These are phyloP conservation scores for Danio aesculapii DNA, from an alignment of 2,797 vertebrate genomes.

Conservation along the genomic window DNA sequence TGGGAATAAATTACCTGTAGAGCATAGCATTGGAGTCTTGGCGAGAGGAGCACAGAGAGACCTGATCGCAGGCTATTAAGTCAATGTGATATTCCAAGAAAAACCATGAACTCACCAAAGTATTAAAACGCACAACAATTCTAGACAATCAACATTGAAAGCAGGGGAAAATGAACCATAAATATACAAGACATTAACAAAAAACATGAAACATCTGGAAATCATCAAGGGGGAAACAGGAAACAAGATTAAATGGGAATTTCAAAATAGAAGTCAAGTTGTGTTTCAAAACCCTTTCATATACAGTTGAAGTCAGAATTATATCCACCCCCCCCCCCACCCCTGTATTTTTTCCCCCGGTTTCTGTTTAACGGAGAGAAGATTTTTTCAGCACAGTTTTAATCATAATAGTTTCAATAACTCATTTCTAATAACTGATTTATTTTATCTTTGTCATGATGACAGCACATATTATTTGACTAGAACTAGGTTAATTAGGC, in stretches of 20 bases:
- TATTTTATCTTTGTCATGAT: too few species aligned
- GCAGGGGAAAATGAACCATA: not conserved
- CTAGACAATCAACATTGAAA: not conserved
- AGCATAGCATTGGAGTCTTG: not conserved
- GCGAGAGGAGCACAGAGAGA: not conserved
- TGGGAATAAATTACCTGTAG: conserved; percentile 24
- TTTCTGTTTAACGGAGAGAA: too few species aligned
- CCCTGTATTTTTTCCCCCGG: too few species aligned
- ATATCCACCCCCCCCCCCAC: too few species aligned
- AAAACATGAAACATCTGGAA: not conserved
- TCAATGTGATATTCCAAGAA: conserved; percentile 4
- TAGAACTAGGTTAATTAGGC: too few species aligned
- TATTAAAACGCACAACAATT: not conserved
- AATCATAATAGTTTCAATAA: too few species aligned
- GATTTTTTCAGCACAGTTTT: too few species aligned
- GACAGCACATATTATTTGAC: too few species aligned
- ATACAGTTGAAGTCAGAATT: too few species aligned
- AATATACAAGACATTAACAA: conserved; percentile 17
- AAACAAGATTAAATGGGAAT: not conserved
- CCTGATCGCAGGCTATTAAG: conserved; percentile 14
- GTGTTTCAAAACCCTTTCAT: too few species aligned
- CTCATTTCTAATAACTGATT: too few species aligned
- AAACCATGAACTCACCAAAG: conserved; percentile 11
- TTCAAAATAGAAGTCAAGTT: not conserved
- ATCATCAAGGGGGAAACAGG: conserved; percentile 2